phyloP scores from a whole-genome alignment of 2,888 invertebrate genomes.

The Capitulum mitella region DNA sequence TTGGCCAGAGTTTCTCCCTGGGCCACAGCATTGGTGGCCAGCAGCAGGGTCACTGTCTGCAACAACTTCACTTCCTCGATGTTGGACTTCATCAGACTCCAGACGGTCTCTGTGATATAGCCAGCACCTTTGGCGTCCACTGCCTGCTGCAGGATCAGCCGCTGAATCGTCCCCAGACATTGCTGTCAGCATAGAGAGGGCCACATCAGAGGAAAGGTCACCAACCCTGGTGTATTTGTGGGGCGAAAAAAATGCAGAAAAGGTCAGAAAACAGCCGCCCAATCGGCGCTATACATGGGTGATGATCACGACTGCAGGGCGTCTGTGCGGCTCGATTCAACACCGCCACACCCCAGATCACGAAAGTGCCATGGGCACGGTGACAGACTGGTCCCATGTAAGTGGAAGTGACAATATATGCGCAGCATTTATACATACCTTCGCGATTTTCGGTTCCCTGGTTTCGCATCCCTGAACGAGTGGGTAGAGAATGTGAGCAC shows the following conservation, averaged over 20 bases:
- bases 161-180: conserved; percentile 87
- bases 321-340: background rate
- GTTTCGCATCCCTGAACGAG: conserved; percentile 96
- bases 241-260: background rate
- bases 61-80: conserved; percentile 92
- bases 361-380: no score
- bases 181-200: conserved; percentile 55
- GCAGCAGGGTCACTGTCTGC: conserved; percentile 85
- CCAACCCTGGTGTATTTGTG: no score
- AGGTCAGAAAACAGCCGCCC: no score
- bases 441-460: conserved; percentile 89
- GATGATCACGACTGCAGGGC: no score
- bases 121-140: conserved; percentile 86
- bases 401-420: background rate
- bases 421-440: conserved; percentile 54
- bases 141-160: conserved; percentile 75
- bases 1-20: conserved; percentile 90
- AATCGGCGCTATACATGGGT: no score
- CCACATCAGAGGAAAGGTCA: background rate
- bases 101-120: conserved; percentile 85
- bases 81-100: conserved; percentile 87
- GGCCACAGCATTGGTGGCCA: conserved; percentile 92
- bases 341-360: background rate
- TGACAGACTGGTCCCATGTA: background rate
- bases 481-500: conserved; percentile 91